Percentiles rank a stretch among this genome's conserved stretches.
Conservation (phyloP, 2,888 invertebrate species). For the Enoplolaimus lenunculus region DNA sequence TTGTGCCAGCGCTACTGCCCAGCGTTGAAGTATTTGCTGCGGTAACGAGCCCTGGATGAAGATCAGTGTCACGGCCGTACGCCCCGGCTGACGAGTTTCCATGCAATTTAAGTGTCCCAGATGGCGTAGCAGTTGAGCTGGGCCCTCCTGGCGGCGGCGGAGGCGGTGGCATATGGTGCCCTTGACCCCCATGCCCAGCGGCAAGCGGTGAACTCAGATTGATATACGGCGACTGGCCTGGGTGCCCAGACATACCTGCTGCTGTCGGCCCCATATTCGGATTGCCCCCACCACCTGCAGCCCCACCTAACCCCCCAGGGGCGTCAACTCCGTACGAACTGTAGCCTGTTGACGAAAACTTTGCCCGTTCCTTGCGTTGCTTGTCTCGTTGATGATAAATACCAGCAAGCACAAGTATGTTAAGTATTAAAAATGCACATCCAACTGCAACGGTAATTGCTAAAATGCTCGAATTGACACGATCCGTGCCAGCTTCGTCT, state of each 20-base stretch:
- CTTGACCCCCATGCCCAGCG: too few relatives aligned
- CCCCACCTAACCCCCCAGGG: not conserved
- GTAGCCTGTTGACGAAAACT: conserved; percentile 16
- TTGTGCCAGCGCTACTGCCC: not conserved
- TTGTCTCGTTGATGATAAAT: conserved; percentile 33
- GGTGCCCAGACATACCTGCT: not conserved
- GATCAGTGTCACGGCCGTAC: not conserved
- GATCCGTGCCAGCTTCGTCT: not conserved
- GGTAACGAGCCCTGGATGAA: conserved; percentile 4
- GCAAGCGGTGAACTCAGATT: conserved; percentile 19
- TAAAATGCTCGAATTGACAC: conserved; percentile 26
- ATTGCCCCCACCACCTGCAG: not conserved
- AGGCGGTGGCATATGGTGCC: conserved; percentile 20
- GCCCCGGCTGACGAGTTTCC: not conserved
- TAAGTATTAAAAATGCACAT: conserved; percentile 33
- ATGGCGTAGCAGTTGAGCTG: not conserved
- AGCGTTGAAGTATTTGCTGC: not conserved
- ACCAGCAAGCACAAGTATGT: conserved; percentile 33
- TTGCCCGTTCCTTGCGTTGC: conserved; percentile 30
- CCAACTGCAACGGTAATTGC: conserved; percentile 33
- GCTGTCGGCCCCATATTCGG: not conserved
- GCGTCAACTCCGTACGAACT: conserved; percentile 1
- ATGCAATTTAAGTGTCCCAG: too few relatives aligned
- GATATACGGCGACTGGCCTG: conserved; percentile 8
- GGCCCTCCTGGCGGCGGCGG: conserved; percentile 24